These are phyloP conservation scores for Calvadosia cruxmelitensis DNA, from an alignment of 30 jellyfish, hydroid and myxozoan species.

Conservation along the genomic window DNA sequence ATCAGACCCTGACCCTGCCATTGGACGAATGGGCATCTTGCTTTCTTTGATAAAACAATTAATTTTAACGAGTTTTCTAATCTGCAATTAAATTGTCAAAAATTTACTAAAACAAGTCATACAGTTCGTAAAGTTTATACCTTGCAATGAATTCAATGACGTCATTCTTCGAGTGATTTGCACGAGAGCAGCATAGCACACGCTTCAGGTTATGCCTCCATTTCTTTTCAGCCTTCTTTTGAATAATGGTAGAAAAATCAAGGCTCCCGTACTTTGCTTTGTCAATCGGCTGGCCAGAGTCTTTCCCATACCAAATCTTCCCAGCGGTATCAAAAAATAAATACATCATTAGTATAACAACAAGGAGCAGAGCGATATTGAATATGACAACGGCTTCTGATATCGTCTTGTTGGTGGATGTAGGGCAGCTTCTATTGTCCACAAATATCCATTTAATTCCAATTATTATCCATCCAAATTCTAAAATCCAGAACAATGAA, in stretches of 20 bases:
- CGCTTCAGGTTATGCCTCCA: constrained; percentile 54
- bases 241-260: constrained; percentile 20
- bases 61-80: too few relatives aligned
- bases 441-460: constrained; percentile 49
- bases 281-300: constrained; percentile 9
- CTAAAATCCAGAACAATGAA: constrained; percentile 30
- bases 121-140: too few relatives aligned
- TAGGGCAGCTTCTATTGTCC: constrained; percentile 22
- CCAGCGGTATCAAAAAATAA: constrained; percentile 79
- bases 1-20: too few relatives aligned
- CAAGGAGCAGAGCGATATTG: constrained; percentile 39
- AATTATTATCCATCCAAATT: constrained; percentile 33
- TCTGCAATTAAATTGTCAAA: too few relatives aligned
- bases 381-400: constrained; percentile 51
- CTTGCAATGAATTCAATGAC: constrained; percentile 65
- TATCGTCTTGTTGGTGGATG: constrained; percentile 29
- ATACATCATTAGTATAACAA: constrained; percentile 25
- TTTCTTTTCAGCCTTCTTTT: constrained; percentile 36
- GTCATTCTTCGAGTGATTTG: constrained; percentile 53
- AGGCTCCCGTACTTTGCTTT: constrained; percentile 46
- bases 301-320: constrained; percentile 42
- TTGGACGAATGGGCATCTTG: too few relatives aligned
- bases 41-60: too few relatives aligned
- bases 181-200: constrained; percentile 70
- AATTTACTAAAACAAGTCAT: too few relatives aligned